Conservation (phyloP, 2,888 invertebrate genomes). For the Philereme transversata region DNA sequence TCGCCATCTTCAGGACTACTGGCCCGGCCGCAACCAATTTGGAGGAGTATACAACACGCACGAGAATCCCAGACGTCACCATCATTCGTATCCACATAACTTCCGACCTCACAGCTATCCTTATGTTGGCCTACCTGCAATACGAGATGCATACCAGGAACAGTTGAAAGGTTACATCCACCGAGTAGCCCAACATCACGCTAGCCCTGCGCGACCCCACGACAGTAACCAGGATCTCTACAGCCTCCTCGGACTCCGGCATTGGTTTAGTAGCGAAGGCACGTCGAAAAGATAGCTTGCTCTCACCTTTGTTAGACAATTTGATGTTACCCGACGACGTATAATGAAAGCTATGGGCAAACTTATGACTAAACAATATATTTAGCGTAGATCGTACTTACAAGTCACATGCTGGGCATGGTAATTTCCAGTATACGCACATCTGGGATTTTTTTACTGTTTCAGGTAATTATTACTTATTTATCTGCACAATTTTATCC, state of each 20-base stretch:
- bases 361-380: slow-evolving; percentile 66
- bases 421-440: background rate
- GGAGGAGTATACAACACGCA: slow-evolving; percentile 73
- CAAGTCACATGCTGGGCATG: slow-evolving; percentile 31
- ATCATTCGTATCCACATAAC: slow-evolving; percentile 73
- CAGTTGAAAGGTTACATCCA: slow-evolving; percentile 63
- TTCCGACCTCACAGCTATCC: slow-evolving; percentile 64
- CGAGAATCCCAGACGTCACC: slow-evolving; percentile 75
- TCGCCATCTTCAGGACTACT: slow-evolving; percentile 76
- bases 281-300: slow-evolving; percentile 76
- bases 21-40: slow-evolving; percentile 67
- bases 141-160: slow-evolving; percentile 58
- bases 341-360: slow-evolving; percentile 79
- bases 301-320: slow-evolving; percentile 61
- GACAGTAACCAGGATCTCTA: slow-evolving; percentile 71
- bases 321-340: slow-evolving; percentile 82
- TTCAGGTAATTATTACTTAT: background rate
- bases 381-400: slow-evolving; percentile 35
- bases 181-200: slow-evolving; percentile 57
- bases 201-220: slow-evolving; percentile 58
- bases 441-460: background rate
- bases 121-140: slow-evolving; percentile 51
- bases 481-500: slow-evolving; percentile 43
- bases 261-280: slow-evolving; percentile 79
- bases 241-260: slow-evolving; percentile 74